A percentile compares a stretch with the other conserved stretches of the same genome.
phyloP scores from a whole-genome alignment of 2,888 invertebrate species.

The Drosophila putrida region DNA sequence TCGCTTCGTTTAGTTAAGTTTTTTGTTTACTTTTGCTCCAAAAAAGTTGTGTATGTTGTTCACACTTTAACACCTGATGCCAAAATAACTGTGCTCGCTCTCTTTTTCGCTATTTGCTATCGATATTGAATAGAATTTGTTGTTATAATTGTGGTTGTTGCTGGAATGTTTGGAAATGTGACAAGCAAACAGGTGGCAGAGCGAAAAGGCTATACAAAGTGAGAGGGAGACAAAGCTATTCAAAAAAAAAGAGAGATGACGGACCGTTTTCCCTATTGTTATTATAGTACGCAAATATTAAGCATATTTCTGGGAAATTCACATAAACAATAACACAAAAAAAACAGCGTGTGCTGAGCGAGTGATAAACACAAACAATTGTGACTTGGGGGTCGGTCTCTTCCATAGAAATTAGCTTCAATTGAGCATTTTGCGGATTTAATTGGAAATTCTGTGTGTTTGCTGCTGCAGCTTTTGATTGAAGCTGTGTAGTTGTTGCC shows the following conservation, averaged over 20 bases:
- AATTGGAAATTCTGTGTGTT: conserved; percentile 62
- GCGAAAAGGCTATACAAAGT: conserved; percentile 8
- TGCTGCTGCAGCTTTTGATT: conserved; percentile 49
- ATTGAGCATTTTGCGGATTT: conserved; percentile 72
- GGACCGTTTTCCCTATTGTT: conserved; percentile 30
- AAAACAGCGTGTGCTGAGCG: conserved; percentile 19
- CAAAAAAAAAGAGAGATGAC: conserved; percentile 28
- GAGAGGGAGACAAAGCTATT: conserved; percentile 17
- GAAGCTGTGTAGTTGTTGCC: conserved; percentile 25
- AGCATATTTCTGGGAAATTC: conserved; percentile 61
- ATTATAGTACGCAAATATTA: conserved; percentile 56
- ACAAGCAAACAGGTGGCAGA: conserved; percentile 68
- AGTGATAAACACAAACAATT: conserved; percentile 32
- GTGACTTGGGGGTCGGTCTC: not conserved
- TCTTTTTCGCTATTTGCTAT: conserved; percentile 60
- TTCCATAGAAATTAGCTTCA: conserved; percentile 70
- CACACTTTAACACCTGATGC: conserved; percentile 74
- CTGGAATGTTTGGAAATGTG: conserved; percentile 43
- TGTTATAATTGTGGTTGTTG: conserved; percentile 52
- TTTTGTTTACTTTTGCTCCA: conserved; percentile 70
- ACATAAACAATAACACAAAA: conserved; percentile 30
- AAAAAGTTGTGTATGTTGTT: conserved; percentile 43
- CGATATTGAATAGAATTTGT: conserved; percentile 60
- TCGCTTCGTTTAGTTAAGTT: conserved; percentile 45
- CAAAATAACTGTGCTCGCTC: conserved; percentile 61